Percentiles rank a stretch among this genome's conserved stretches.
phyloP scores from a whole-genome alignment of 2,113 vertebrate genomes.

The Podarcis cretensis region DNA sequence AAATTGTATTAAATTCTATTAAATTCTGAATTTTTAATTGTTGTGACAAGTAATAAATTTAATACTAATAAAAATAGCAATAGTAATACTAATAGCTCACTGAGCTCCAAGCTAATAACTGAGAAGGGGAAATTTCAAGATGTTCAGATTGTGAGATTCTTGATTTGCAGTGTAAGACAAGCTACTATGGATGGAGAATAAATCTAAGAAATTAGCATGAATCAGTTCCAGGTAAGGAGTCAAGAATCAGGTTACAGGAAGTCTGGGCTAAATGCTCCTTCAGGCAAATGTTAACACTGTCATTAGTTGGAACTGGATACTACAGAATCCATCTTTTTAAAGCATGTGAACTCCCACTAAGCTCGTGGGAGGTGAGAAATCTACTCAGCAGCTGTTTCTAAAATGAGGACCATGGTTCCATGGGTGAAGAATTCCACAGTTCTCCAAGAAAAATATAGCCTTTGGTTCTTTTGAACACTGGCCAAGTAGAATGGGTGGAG shows the following conservation, averaged over 20 bases:
- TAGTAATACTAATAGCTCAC: not conserved
- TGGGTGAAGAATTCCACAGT: not conserved
- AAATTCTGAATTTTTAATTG: too few relatives aligned
- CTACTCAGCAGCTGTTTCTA: not conserved
- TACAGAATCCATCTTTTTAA: not conserved
- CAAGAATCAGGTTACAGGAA: not conserved
- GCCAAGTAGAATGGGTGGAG: not conserved
- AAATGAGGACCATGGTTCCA: not conserved
- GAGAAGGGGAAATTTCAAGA: too few relatives aligned
- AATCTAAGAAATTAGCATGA: not conserved
- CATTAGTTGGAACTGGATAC: not conserved
- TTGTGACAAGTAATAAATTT: not conserved
- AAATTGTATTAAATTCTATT: too few relatives aligned
- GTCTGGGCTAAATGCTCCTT: not conserved
- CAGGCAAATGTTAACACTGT: not conserved
- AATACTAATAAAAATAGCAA: not conserved
- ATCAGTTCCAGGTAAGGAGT: too few relatives aligned
- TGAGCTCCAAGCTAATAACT: too few relatives aligned
- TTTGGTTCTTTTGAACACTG: not conserved
- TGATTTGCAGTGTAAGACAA: not conserved
- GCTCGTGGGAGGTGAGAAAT: not conserved
- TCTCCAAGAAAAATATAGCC: not conserved
- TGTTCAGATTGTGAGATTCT: not conserved
- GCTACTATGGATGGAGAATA: not conserved
- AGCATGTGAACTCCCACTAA: conserved; percentile 42